These are phyloP conservation scores for Notamacropus eugenii DNA, from an alignment of 2,797 vertebrate species.

Conservation along the genomic window DNA sequence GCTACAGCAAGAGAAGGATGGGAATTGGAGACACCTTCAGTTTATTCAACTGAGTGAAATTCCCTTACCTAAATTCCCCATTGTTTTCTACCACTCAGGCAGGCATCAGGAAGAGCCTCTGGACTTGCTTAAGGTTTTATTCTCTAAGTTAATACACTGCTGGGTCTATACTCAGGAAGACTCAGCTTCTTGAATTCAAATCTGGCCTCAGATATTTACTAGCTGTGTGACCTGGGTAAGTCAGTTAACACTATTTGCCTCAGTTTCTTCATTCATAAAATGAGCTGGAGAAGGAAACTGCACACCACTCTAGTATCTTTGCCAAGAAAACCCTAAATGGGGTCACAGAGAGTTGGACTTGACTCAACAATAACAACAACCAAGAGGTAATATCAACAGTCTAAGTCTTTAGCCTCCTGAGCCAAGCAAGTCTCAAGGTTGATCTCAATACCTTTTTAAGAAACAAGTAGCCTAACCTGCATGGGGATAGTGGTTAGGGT, in stretches of 20 bases:
- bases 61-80: neutral
- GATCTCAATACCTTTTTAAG: neutral
- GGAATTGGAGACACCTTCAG: neutral
- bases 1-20: neutral
- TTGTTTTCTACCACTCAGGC: neutral
- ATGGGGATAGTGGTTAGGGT: neutral
- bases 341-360: neutral
- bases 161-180: neutral
- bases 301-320: neutral
- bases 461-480: neutral
- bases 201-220: neutral
- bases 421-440: neutral
- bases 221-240: neutral
- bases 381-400: neutral
- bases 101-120: neutral
- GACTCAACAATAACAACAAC: neutral
- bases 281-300: neutral
- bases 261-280: neutral
- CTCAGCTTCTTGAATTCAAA: neutral
- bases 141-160: neutral
- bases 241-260: neutral
- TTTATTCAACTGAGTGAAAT: neutral
- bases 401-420: neutral
- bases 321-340: neutral
- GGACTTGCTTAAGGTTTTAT: neutral